These are phyloP conservation scores for Leguminivora glycinivorella DNA, from an alignment of 1,140 invertebrate genomes.

Conservation along the genomic window DNA sequence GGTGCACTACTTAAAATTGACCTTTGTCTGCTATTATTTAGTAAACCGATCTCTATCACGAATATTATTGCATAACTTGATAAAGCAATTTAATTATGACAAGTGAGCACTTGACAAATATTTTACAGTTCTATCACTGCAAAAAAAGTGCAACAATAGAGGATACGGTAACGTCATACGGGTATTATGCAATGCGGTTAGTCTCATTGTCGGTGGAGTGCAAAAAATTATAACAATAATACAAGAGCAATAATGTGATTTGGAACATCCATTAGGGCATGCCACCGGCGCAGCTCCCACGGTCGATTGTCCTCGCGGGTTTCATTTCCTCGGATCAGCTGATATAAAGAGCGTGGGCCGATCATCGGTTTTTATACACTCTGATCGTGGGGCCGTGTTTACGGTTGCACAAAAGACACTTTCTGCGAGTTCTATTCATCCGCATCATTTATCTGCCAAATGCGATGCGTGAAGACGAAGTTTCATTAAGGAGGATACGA, in stretches of 20 bases:
- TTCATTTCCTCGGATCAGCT: constrained; percentile 47
- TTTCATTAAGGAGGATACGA: constrained; percentile 12
- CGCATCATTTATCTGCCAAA: constrained; percentile 6
- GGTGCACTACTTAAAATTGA: not conserved
- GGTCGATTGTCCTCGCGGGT: constrained; percentile 60
- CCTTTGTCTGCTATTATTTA: not conserved
- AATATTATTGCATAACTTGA: not conserved
- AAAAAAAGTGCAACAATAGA: constrained; percentile 49
- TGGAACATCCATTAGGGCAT: constrained; percentile 61
- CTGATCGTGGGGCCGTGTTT: not conserved
- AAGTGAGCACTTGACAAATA: constrained; percentile 14
- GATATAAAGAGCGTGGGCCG: not conserved
- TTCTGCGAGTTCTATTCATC: not conserved
- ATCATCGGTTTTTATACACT: not conserved
- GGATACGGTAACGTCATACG: constrained; percentile 37
- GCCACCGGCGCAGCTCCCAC: constrained; percentile 68
- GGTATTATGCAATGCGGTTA: constrained; percentile 56
- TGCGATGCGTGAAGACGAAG: constrained; percentile 9
- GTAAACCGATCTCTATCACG: not conserved
- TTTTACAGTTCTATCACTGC: constrained; percentile 22
- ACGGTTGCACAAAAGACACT: constrained; percentile 1
- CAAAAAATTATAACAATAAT: constrained; percentile 64
- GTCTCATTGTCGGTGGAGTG: constrained; percentile 44
- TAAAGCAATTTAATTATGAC: constrained; percentile 7
- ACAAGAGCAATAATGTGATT: constrained; percentile 70